Evolutionary conservation across 2,888 invertebrate species (phyloP).

Genomic region (Ecliptopera silaceata): DNA sequence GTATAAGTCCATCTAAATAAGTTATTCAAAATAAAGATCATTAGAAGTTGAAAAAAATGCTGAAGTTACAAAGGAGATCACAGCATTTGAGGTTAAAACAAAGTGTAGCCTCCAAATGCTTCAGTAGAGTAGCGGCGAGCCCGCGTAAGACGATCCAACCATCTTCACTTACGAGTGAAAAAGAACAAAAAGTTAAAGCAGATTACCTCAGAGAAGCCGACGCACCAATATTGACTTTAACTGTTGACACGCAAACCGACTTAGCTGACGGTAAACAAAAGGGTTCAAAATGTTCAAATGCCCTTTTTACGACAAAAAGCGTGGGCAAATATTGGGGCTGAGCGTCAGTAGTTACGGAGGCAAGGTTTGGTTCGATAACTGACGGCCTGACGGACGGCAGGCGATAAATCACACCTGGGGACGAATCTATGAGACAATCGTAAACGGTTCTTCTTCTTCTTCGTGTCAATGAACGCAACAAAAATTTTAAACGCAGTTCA

Average conservation of each 20-base stretch:
- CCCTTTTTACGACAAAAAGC: constrained; percentile 81
- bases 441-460: too few species aligned
- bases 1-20: too few species aligned
- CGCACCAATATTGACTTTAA: constrained; percentile 69
- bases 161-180: constrained; percentile 56
- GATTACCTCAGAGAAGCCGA: constrained; percentile 75
- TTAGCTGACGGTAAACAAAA: constrained; percentile 76
- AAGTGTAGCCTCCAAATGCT: constrained; percentile 22
- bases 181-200: constrained; percentile 55
- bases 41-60: too few species aligned
- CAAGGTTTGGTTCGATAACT: constrained; percentile 1
- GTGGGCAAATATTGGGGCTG: constrained; percentile 66
- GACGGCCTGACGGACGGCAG: background rate
- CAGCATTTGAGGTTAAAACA: background rate
- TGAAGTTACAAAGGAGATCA: too few species aligned
- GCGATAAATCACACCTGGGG: background rate
- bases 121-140: constrained; percentile 48
- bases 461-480: too few species aligned
- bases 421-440: background rate
- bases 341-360: constrained; percentile 18
- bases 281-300: constrained; percentile 82
- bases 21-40: too few species aligned
- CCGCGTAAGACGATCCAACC: constrained; percentile 48
- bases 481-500: too few species aligned
- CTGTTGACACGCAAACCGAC: constrained; percentile 81